A percentile compares a stretch with the other conserved stretches of the same genome.
Evolutionary conservation across 2,113 vertebrate species (phyloP).

Genomic region (Spea bombifrons): DNA sequence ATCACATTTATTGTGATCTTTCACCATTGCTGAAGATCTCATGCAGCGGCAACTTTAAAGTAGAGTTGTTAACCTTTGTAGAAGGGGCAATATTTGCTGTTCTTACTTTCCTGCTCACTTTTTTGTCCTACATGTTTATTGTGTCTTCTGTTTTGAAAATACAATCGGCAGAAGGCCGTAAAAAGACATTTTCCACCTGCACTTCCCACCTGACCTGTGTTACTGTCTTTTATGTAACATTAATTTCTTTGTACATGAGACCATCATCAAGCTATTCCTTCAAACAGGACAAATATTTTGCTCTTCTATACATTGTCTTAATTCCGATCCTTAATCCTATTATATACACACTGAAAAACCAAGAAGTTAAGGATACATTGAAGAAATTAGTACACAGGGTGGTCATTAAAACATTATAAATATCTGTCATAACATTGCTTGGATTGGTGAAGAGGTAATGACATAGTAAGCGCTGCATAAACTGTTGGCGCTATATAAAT

Average conservation of each 20-base stretch:
- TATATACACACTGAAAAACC: too few relatives aligned
- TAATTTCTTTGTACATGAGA: slow-evolving; percentile 23
- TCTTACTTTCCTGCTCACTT: slow-evolving; percentile 45
- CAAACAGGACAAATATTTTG: slow-evolving; percentile 25
- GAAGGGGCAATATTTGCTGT: slow-evolving; percentile 39
- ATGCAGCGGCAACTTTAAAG: slow-evolving; percentile 41
- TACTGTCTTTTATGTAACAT: too few relatives aligned
- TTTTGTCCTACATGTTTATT: slow-evolving; percentile 50
- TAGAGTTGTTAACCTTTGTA: slow-evolving; percentile 50
- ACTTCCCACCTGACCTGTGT: too few relatives aligned
- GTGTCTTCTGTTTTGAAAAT: slow-evolving; percentile 23
- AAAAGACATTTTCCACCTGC: slow-evolving; percentile 57
- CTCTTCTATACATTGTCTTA: slow-evolving; percentile 3
- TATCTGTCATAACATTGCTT: too few relatives aligned
- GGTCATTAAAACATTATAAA: too few relatives aligned
- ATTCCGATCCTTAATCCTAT: background rate
- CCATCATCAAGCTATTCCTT: slow-evolving; percentile 16
- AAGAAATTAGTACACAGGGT: too few relatives aligned
- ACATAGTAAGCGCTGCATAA: too few relatives aligned
- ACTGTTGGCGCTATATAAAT: too few relatives aligned
- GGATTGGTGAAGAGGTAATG: too few relatives aligned
- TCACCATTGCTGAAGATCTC: slow-evolving; percentile 51
- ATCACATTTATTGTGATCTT: slow-evolving; percentile 56
- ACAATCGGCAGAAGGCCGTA: background rate
- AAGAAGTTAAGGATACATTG: too few relatives aligned